A percentile compares a stretch with the other conserved stretches of the same genome.
Conservation (phyloP, 2,888 invertebrate species). For the Gordius sp. region DNA sequence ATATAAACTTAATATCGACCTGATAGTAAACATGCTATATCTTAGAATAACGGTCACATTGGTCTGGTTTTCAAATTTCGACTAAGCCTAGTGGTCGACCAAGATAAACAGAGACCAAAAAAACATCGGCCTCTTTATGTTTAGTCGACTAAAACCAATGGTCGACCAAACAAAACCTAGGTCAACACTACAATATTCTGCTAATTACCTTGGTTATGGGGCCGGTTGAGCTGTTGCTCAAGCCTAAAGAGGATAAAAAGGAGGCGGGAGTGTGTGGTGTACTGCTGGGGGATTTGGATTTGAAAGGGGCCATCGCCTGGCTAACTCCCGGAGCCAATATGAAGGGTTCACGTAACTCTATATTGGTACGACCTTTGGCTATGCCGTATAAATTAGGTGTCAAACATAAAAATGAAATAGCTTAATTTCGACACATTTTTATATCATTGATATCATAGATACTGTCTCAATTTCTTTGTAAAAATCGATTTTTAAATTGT, state of each 20-base stretch:
- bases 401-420: neutral
- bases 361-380: constrained; percentile 99
- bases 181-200: no score
- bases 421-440: neutral
- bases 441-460: neutral
- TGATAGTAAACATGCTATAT: no score
- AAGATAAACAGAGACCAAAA: no score
- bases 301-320: constrained; percentile 94
- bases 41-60: no score
- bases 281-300: constrained; percentile 45
- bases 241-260: constrained; percentile 23
- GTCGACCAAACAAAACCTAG: no score
- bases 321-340: constrained; percentile 90
- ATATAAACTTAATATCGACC: no score
- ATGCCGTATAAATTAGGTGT: no score
- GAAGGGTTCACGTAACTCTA: constrained; percentile 95
- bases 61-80: no score
- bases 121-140: no score
- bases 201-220: constrained; percentile 93
- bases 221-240: constrained; percentile 40
- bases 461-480: no score
- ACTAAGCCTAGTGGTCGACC: no score
- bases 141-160: no score
- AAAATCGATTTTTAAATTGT: neutral
- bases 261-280: constrained; percentile 36